A percentile compares a stretch with the other conserved stretches of the same genome.
These are phyloP conservation scores for Theretra japonica DNA, from an alignment of 2,888 invertebrate species.

Conservation along the genomic window DNA sequence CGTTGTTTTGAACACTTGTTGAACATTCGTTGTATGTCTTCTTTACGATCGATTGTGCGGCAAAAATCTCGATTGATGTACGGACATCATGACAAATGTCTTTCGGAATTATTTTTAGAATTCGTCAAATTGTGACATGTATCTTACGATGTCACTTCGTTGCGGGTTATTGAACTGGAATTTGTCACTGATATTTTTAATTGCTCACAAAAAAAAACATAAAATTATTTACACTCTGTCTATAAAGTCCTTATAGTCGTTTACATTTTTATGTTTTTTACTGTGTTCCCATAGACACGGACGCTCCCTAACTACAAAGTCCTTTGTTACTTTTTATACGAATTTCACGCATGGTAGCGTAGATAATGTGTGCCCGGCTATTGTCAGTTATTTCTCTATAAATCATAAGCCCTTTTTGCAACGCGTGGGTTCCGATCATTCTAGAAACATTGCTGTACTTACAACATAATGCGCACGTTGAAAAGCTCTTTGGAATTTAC, in stretches of 20 bases:
- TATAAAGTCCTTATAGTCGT: not conserved
- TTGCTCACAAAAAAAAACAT: not conserved
- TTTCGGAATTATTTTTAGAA: slow-evolving; percentile 14
- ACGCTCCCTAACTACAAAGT: not conserved
- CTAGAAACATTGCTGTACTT: slow-evolving; percentile 21
- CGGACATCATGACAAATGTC: not conserved
- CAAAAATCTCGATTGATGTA: not conserved
- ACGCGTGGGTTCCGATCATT: slow-evolving; percentile 24
- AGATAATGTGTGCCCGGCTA: not conserved
- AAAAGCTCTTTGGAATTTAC: slow-evolving; percentile 16
- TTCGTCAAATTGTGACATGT: slow-evolving; percentile 18
- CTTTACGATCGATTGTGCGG: slow-evolving; percentile 8
- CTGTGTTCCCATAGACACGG: not conserved
- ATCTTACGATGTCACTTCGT: slow-evolving; percentile 2
- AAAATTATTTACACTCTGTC: not conserved
- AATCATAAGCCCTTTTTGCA: slow-evolving; percentile 24
- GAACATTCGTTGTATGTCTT: slow-evolving; percentile 1
- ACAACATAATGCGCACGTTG: not conserved
- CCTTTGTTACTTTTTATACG: not conserved
- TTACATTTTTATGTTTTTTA: not conserved
- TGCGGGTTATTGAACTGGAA: slow-evolving; percentile 14
- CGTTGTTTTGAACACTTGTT: slow-evolving; percentile 18
- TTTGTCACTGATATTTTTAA: slow-evolving; percentile 4
- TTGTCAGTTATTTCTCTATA: not conserved
- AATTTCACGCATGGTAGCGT: not conserved